Conservation (phyloP, 2,113 vertebrate genomes). For the Phylloscopus trochiloides region DNA sequence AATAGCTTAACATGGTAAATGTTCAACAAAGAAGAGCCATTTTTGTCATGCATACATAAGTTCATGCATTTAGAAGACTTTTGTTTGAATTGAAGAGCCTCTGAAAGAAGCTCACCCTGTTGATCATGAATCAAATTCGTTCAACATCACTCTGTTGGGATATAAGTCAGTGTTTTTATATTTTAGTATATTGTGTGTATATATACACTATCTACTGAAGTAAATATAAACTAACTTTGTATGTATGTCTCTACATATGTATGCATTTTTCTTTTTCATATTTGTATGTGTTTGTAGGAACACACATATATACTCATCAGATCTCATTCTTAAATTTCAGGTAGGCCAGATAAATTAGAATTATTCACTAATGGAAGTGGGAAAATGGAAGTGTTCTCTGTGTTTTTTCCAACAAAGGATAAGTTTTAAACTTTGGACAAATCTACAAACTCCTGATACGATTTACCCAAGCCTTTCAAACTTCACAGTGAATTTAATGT, state of each 20-base stretch:
- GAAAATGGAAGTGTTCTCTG: not conserved
- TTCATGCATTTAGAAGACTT: not conserved
- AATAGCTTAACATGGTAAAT: not conserved
- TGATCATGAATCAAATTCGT: not conserved
- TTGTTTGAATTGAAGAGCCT: not conserved
- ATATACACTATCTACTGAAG: not conserved
- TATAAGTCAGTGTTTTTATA: fast-evolving
- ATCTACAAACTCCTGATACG: not conserved
- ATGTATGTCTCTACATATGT: not conserved
- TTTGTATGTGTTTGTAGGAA: not conserved
- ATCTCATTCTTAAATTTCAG: not conserved
- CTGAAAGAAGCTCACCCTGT: not conserved
- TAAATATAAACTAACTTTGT: not conserved
- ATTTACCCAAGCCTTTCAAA: not conserved
- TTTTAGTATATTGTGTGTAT: not conserved
- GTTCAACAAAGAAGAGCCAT: not conserved
- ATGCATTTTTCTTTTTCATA: not conserved
- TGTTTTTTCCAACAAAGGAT: not conserved
- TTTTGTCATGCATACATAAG: not conserved
- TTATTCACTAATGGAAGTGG: not conserved
- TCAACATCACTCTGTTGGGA: not conserved
- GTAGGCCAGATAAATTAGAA: not conserved
- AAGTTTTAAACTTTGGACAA: not conserved
- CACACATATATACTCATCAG: not conserved
- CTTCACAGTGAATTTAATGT: not conserved